Base-by-base conservation (phyloP, 2,113 vertebrate genomes). In the Stictonetta naevosa region DNA sequence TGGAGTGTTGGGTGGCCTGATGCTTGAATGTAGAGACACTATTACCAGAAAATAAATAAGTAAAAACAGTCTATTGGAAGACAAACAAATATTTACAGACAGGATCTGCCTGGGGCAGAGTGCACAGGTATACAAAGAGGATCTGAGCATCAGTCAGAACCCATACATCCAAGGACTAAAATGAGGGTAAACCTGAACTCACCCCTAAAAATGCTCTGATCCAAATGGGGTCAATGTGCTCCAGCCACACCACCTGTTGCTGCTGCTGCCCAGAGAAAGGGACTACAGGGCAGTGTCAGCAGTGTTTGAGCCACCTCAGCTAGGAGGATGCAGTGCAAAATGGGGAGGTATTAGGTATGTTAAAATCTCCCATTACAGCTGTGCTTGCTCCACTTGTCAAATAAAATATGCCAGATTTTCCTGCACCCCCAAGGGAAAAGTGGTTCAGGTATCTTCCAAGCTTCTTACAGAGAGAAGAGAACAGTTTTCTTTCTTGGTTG, bases 201-300 rank as follows among this genome's bases (percentile, higher is more conserved):
- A 71, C 6, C 26, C 31, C 1, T 0, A 2, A 40, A 88, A 59
- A 8, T 6, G 5, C 0, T 10, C 3, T 29, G 18, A 33, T 25
- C 7, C 21, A 31, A 56, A 33, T 5, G 12, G 6, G 6, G 10
- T 14, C 15, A 8, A 1, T 10, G 3, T 25, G 10, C 22, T 80
- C 17, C 44, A 26, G 33, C 17, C 33, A 20, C 8, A 34, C 9
- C 29, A 18, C 8, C 8, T 69, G 11, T 10, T 69, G 11, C 11
- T 56, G 15, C 16, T 82, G 33, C 9, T 64, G 34, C 3, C 18
- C 8, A n/a, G 10, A 2, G 2, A 34, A 73, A 73, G 7, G 5
- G 7, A 17, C 16, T 50, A 7, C 5, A 10, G 6, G 15, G 2
- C 13, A 40, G 4, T 34, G 15, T 12, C 14, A 13, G 10, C 18